Evolutionary conservation across 2,797 vertebrate genomes (phyloP).

Genomic region (Intellagama lesueurii): DNA sequence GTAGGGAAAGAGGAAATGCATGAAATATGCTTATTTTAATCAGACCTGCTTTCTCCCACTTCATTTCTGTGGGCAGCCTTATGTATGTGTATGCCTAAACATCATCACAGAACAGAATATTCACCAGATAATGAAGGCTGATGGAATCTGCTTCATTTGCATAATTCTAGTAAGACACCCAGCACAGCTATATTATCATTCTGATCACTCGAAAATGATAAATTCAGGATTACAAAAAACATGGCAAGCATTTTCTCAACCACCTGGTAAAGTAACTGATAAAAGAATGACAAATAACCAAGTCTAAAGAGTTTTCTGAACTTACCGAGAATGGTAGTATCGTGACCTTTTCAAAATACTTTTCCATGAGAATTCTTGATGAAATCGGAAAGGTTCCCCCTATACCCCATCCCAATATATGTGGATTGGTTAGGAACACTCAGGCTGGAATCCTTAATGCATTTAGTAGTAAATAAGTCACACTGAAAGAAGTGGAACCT

Average conservation of each 20-base stretch:
- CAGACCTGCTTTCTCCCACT: background rate
- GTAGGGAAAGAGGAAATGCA: background rate
- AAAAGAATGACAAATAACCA: slow-evolving; percentile 35
- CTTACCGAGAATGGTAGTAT: slow-evolving; percentile 20
- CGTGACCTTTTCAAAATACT: slow-evolving; percentile 39
- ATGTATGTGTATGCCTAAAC: background rate
- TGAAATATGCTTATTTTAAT: slow-evolving; percentile 4
- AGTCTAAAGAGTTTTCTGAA: slow-evolving; percentile 34
- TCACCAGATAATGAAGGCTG: slow-evolving; percentile 12
- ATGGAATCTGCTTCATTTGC: background rate
- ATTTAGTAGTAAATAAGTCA: too few species aligned
- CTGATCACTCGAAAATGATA: slow-evolving; percentile 39
- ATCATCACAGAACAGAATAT: background rate
- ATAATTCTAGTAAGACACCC: slow-evolving; percentile 12
- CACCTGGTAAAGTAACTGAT: slow-evolving; percentile 39
- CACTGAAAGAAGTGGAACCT: too few species aligned
- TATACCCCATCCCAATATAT: background rate
- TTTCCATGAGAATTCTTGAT: background rate
- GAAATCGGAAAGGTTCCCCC: background rate
- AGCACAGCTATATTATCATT: slow-evolving; percentile 33
- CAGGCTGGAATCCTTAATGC: too few species aligned
- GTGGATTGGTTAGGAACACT: background rate
- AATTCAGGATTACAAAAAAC: slow-evolving; percentile 28
- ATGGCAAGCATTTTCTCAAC: slow-evolving; percentile 43
- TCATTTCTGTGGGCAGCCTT: background rate